Evolutionary conservation across 1,140 invertebrate genomes (phyloP).

Genomic region (Polypedilum vanderplanki): DNA sequence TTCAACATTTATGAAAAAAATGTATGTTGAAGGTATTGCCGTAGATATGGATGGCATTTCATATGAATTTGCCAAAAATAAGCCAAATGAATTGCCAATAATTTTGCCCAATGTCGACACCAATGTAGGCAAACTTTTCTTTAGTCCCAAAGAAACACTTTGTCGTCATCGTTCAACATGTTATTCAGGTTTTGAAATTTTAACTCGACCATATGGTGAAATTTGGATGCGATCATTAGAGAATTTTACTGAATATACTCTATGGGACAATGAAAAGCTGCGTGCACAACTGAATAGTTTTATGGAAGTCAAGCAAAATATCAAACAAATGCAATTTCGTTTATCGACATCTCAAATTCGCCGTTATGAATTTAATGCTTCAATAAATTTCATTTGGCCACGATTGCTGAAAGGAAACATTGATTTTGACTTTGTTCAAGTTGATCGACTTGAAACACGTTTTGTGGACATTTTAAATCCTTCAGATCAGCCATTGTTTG

Average conservation of each 20-base stretch:
- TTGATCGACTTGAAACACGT: slow-evolving; percentile 36
- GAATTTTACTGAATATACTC: not conserved
- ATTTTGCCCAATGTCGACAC: slow-evolving; percentile 46
- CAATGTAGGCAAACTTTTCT: slow-evolving; percentile 47
- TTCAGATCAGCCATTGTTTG: slow-evolving; percentile 35
- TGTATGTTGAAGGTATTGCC: slow-evolving; percentile 52
- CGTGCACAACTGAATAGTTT: slow-evolving; percentile 38
- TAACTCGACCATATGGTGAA: slow-evolving; percentile 10
- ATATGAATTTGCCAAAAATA: slow-evolving; percentile 44
- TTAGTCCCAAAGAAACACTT: slow-evolving; percentile 55
- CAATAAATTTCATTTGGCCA: slow-evolving; percentile 40
- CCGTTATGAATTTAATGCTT: slow-evolving; percentile 38
- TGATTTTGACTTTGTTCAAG: slow-evolving; percentile 38
- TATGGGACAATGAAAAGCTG: slow-evolving; percentile 36
- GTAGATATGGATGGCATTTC: slow-evolving; percentile 36
- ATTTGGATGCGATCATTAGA: not conserved
- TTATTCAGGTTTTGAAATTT: slow-evolving; percentile 31
- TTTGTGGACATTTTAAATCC: slow-evolving; percentile 39
- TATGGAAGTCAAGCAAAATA: slow-evolving; percentile 36
- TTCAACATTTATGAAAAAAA: slow-evolving; percentile 64
- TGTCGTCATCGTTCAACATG: slow-evolving; percentile 31
- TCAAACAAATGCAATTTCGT: slow-evolving; percentile 37
- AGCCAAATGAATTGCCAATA: slow-evolving; percentile 41
- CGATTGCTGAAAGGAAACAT: slow-evolving; percentile 37
- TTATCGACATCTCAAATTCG: slow-evolving; percentile 39